Conservation (phyloP, 2,888 invertebrate species). For the Pristionchus entomophagus region DNA sequence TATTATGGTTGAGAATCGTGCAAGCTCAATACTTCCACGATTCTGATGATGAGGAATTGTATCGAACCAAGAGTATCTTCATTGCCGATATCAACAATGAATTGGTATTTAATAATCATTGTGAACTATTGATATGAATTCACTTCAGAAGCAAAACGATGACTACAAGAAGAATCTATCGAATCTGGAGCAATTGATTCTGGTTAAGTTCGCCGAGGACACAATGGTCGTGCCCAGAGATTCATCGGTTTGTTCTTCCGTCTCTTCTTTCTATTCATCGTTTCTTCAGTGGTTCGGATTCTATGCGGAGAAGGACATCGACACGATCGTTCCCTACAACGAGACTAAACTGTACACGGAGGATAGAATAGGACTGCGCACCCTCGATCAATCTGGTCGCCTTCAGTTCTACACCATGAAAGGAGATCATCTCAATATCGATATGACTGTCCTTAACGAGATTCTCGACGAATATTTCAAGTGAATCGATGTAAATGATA, state of each 20-base stretch:
- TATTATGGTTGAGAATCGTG: too few relatives aligned
- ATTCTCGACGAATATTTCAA: constrained; percentile 61
- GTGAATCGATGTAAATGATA: background rate
- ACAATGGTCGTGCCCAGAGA: constrained; percentile 92
- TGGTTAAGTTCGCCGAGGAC: constrained; percentile 92
- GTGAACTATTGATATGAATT: constrained; percentile 69
- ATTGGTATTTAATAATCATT: constrained; percentile 75
- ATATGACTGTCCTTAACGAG: constrained; percentile 78
- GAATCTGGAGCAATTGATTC: constrained; percentile 86
- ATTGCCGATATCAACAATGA: constrained; percentile 97
- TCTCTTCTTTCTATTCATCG: background rate
- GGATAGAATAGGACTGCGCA: constrained; percentile 87
- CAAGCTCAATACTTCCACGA: constrained; percentile 99
- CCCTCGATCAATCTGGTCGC: constrained; percentile 83
- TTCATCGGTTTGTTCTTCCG: constrained; percentile 80
- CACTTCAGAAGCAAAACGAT: constrained; percentile 74
- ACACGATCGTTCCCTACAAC: constrained; percentile 83
- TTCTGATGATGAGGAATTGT: constrained; percentile 87
- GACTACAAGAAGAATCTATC: constrained; percentile 86
- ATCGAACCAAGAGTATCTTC: constrained; percentile 86
- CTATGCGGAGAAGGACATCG: constrained; percentile 89
- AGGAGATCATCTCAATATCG: constrained; percentile 88
- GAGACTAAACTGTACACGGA: constrained; percentile 86
- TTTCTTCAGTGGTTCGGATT: constrained; percentile 89
- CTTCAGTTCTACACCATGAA: constrained; percentile 85